Evolutionary conservation across 2,888 invertebrate genomes (phyloP).

Genomic region (Cinara cedri): DNA sequence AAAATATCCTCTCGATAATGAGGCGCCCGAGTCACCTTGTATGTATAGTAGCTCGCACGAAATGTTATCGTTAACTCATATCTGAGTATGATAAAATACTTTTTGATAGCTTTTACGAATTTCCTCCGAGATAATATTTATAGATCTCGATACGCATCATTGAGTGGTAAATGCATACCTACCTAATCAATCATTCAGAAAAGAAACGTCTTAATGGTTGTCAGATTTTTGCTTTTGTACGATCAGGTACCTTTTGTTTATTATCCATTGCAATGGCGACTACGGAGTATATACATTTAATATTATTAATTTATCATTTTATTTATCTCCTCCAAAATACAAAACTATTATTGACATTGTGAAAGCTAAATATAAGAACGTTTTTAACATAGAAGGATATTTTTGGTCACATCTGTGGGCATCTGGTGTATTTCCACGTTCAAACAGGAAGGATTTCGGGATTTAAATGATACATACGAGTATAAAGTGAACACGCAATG

Average conservation of each 20-base stretch:
- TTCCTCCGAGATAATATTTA: not conserved
- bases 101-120: not conserved
- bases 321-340: too few species aligned
- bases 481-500: too few species aligned
- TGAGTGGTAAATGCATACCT: not conserved
- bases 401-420: too few species aligned
- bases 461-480: too few species aligned
- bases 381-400: too few species aligned
- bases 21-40: not conserved
- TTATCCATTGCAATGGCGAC: not conserved
- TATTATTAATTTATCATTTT: too few species aligned
- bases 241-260: not conserved
- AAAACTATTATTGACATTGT: too few species aligned
- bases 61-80: not conserved
- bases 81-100: not conserved
- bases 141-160: not conserved
- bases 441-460: too few species aligned
- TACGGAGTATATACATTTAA: not conserved
- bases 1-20: not conserved
- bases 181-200: conserved; percentile 1
- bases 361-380: too few species aligned
- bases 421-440: too few species aligned
- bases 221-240: not conserved
- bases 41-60: too few species aligned
- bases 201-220: not conserved